Conservation (phyloP, 2,797 vertebrate genomes). For the Etheostoma nigrum region DNA sequence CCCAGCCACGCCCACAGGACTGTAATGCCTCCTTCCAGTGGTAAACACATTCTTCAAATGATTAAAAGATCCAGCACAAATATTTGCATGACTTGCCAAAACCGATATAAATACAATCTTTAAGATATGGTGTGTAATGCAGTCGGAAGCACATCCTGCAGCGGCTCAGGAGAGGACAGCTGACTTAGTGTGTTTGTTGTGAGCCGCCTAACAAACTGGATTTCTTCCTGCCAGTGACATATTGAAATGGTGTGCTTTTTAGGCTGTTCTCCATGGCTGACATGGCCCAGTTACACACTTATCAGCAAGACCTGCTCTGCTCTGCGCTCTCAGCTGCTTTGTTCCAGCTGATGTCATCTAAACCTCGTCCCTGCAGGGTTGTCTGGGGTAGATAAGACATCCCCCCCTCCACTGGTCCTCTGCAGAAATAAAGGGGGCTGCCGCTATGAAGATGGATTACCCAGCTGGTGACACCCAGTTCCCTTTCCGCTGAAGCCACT, state of each 20-base stretch:
- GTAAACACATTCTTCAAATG: constrained; percentile 50
- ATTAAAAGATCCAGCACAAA: constrained; percentile 49
- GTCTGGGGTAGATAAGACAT: constrained; percentile 84
- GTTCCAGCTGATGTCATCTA: constrained; percentile 90
- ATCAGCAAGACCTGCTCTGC: constrained; percentile 82
- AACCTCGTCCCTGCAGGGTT: constrained; percentile 85
- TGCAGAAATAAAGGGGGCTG: constrained; percentile 73
- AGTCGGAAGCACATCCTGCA: constrained; percentile 29
- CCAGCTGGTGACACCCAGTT: constrained; percentile 81
- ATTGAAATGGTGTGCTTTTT: constrained; percentile 69
- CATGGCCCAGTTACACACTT: constrained; percentile 82
- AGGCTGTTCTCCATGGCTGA: constrained; percentile 76
- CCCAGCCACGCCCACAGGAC: constrained; percentile 46
- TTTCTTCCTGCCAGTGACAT: constrained; percentile 60
- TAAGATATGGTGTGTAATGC: constrained; percentile 42
- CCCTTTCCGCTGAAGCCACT: constrained; percentile 74
- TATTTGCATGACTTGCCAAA: constrained; percentile 61
- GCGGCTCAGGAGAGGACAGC: constrained; percentile 38
- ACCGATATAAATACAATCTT: constrained; percentile 50
- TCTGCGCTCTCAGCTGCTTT: constrained; percentile 88
- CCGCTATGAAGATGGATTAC: constrained; percentile 88
- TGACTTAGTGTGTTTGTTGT: constrained; percentile 51
- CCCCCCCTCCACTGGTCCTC: constrained; percentile 57
- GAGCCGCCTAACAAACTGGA: constrained; percentile 48
- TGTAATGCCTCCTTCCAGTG: constrained; percentile 31